Base-by-base conservation (phyloP, 2,888 invertebrate genomes). In the Nomada ferruginata region DNA sequence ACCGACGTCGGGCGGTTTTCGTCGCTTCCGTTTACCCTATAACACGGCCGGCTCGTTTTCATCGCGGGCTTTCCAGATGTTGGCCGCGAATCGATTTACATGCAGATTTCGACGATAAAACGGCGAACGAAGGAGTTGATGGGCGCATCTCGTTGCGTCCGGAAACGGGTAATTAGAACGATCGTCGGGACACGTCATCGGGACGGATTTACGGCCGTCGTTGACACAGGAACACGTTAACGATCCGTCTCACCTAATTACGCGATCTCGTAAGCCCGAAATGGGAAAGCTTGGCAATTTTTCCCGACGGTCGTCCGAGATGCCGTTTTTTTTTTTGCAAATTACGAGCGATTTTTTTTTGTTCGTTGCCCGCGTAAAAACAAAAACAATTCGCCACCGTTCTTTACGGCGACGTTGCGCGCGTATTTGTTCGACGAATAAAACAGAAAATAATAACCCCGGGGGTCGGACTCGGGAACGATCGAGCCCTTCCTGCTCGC, bases 401-500 rank as follows among this genome's bases (percentile, higher is more conserved):
- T 59, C 76, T 87, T 87, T 86, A 86, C 52, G 77, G 63, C 50
- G 85, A 89, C 88, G 86, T 87, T 87, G 89, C 85, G 82, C 84
- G 57, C 44, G 83, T 36, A 50, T 57, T 73, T 26, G 55, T 29
- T 63, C 83, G 88, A 87, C 90, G 91, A 90, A 92, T 92, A 92
- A 92, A 92, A 91, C 87, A 82, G 88, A 82, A 91, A 92, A 92
- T 92, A 91, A 92, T 92, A 92, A 91, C 89, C 87, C 79, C 44
- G 55, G 79, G 78, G 83, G 74, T 76, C 71, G 64, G 78, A 55
- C 63, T 74, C 57, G 69, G n/a, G 29, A n/a, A 55, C 42, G 13
- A 9, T 15, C 72, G 69, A 73, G 44, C 79, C 76, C 53, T 64
- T 70, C 76, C 79, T 73, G 63, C 65, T 60, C 29, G 50, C 55